A percentile compares a stretch with the other conserved stretches of the same genome.
Evolutionary conservation across 2,113 vertebrate genomes (phyloP).

Genomic region (Xyliphius kryptos): DNA sequence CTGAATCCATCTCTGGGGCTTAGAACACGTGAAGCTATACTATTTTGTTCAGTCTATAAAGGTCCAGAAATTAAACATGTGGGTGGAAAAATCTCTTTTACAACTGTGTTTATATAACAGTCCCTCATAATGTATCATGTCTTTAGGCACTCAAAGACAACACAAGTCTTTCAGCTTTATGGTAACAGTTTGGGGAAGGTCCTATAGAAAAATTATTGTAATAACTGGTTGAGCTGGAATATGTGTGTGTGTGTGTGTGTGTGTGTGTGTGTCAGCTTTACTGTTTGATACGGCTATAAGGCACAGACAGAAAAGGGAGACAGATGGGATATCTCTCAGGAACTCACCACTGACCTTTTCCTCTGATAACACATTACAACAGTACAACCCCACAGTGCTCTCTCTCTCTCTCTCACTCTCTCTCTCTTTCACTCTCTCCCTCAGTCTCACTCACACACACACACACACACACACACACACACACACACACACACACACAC

Average conservation of each 20-base stretch:
- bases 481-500: conserved; percentile 10
- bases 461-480: conserved; percentile 9
- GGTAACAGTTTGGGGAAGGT: not conserved
- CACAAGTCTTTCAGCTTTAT: too few species aligned
- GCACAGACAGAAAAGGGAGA: conserved; percentile 33
- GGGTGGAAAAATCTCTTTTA: too few species aligned
- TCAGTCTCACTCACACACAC: too few species aligned
- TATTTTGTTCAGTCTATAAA: too few species aligned
- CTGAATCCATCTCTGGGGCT: too few species aligned
- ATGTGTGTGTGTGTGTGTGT: not conserved
- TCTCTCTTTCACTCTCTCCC: too few species aligned
- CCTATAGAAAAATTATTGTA: not conserved
- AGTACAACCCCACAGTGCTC: conserved; percentile 31
- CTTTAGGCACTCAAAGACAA: too few species aligned
- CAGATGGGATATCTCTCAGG: conserved; percentile 54
- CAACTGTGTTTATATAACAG: too few species aligned
- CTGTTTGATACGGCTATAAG: not conserved
- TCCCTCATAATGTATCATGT: too few species aligned
- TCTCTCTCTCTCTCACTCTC: conserved; percentile 2
- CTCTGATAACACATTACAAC: conserved; percentile 66
- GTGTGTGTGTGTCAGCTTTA: not conserved
- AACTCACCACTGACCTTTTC: conserved; percentile 59
- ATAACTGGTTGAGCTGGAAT: not conserved
- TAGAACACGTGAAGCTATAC: too few species aligned
- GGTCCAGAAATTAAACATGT: too few species aligned